These are phyloP conservation scores for Gasteruption jaculator DNA, from an alignment of 2,888 invertebrate species.

Conservation along the genomic window DNA sequence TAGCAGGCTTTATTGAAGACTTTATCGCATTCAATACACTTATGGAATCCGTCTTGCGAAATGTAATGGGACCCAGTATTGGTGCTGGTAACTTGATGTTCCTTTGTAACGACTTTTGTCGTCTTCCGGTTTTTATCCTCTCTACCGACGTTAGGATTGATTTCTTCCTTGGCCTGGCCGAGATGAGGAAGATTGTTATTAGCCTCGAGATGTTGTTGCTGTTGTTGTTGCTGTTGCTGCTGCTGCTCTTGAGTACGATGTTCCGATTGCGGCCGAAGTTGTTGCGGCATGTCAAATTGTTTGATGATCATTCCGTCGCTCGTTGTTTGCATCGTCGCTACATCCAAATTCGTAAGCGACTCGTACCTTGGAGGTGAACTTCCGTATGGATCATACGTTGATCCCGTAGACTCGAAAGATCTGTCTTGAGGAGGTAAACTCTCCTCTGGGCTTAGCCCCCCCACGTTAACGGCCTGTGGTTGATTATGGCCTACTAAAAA, in stretches of 20 bases:
- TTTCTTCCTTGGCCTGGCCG: slow-evolving; percentile 32
- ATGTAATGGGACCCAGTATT: slow-evolving; percentile 36
- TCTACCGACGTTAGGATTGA: slow-evolving; percentile 34
- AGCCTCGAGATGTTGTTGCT: slow-evolving; percentile 28
- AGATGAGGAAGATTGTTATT: slow-evolving; percentile 38
- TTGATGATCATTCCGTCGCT: slow-evolving; percentile 31
- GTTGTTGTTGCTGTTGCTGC: slow-evolving; percentile 11
- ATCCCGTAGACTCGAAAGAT: slow-evolving; percentile 43
- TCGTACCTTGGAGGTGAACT: slow-evolving; percentile 37
- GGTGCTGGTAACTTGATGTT: slow-evolving; percentile 37
- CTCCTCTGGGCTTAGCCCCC: slow-evolving; percentile 66
- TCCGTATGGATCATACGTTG: slow-evolving; percentile 32
- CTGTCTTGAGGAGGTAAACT: slow-evolving; percentile 52
- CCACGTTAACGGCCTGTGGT: slow-evolving; percentile 70
- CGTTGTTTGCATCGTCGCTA: slow-evolving; percentile 22
- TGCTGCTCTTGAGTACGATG: slow-evolving; percentile 9
- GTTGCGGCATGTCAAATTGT: slow-evolving; percentile 24
- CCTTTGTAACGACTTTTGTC: slow-evolving; percentile 29
- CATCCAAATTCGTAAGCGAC: slow-evolving; percentile 24
- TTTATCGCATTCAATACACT: slow-evolving; percentile 80
- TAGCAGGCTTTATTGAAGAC: slow-evolving; percentile 83
- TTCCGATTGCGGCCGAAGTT: no score
- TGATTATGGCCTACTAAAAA: slow-evolving; percentile 55
- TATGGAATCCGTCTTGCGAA: slow-evolving; percentile 52
- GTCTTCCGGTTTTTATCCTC: no score